Base-by-base conservation (phyloP, 2,113 vertebrate genomes). In the Megalops atlanticus region DNA sequence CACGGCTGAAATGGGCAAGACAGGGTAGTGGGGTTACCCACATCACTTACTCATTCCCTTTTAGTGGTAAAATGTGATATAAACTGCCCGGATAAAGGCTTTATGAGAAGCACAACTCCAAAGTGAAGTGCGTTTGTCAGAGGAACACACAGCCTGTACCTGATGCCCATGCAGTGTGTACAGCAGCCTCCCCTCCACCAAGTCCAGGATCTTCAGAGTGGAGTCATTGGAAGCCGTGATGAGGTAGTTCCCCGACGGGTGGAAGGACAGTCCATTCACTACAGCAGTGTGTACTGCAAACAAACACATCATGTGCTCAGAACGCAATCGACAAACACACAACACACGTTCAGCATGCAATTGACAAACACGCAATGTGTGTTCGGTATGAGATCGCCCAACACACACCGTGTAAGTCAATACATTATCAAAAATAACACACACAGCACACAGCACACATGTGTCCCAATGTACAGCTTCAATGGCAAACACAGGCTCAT, bases 101-200 rank as follows among this genome's bases (percentile, higher is more conserved):
- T n/a, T n/a, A n/a, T n/a, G n/a, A n/a, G n/a, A n/a, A n/a, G n/a
- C n/a, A n/a, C n/a, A n/a, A n/a, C 43, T 45, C 43, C 43, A 45
- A 45, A 45, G 14, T 45, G 7, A 45, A 45, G 14, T 45, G 43
- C 43, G n/a, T n/a, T n/a, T 69, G 64, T 27, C 64, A 31, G 64
- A 31, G n/a, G 8, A 14, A 70, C 8, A 35, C 27, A 24, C 18
- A 15, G 52, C n/a, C 52, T 84, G 11, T 90, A 99, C 98, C 98
- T 98, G 97, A 85, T 99, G 98, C 81, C 97, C 96, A 0, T 99
- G 98, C 35, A 99, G 93, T 0, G 98, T 99, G 81, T 96, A 99
- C 31, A 98, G 93, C 35, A 98, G 93, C 79, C 96, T 95, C 82
- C 98, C 98, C 88, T 99, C 97, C 80, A 98, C 86, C 81, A 99